A percentile compares a stretch with the other conserved stretches of the same genome.
Conservation (phyloP, 1,140 invertebrate genomes). For the Aphaenogaster ashmeadi region DNA sequence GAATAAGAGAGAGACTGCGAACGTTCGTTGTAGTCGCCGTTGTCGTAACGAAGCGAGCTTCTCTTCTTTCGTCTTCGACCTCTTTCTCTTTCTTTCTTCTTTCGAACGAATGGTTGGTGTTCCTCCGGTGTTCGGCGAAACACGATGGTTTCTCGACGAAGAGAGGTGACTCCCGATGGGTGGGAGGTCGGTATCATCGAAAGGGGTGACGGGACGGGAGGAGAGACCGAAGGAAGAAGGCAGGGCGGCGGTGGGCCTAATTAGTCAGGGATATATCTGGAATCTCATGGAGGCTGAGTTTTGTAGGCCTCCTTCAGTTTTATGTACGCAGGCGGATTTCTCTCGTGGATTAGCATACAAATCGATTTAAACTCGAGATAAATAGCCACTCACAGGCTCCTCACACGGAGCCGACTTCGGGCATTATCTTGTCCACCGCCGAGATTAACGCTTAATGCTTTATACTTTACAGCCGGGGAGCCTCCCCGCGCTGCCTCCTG, state of each 20-base stretch:
- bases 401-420: conserved; percentile 84
- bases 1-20: conserved; percentile 41
- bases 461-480: conserved; percentile 82
- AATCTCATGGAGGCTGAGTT: conserved; percentile 85
- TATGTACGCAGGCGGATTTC: conserved; percentile 86
- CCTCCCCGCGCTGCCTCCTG: conserved; percentile 68
- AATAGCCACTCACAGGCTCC: conserved; percentile 86
- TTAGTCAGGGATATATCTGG: conserved; percentile 87
- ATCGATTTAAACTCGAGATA: conserved; percentile 88
- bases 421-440: conserved; percentile 86
- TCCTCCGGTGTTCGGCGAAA: conserved; percentile 54
- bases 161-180: conserved; percentile 67
- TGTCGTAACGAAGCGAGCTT: conserved; percentile 70
- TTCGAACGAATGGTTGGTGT: conserved; percentile 53
- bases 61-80: conserved; percentile 42
- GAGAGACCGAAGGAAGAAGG: conserved; percentile 36
- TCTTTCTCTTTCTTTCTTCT: conserved; percentile 41
- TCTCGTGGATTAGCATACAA: conserved; percentile 87
- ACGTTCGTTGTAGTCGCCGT: conserved; percentile 51
- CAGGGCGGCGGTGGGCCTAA: conserved; percentile 83
- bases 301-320: conserved; percentile 85
- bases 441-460: conserved; percentile 87
- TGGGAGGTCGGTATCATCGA: conserved; percentile 75
- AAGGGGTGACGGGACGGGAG: conserved; percentile 24
- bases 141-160: conserved; percentile 69